Conservation (phyloP, 2,797 vertebrate species). For the Protosalanx chinensis region DNA sequence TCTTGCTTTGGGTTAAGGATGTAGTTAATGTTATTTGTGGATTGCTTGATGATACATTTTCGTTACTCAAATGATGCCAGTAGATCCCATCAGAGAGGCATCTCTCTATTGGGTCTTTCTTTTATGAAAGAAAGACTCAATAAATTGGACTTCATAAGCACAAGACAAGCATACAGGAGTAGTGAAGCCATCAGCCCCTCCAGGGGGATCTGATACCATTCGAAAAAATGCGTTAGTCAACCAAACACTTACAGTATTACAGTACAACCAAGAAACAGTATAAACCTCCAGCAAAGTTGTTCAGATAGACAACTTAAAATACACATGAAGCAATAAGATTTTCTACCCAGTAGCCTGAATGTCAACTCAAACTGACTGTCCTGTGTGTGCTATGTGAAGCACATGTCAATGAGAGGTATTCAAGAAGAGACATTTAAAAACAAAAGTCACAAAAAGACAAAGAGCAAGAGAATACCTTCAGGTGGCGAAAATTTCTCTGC, state of each 20-base stretch:
- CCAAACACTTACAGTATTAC: not conserved
- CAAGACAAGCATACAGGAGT: not conserved
- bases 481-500: slow-evolving; percentile 49
- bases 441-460: slow-evolving; percentile 29
- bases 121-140: not conserved
- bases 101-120: not conserved
- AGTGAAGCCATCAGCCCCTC: not conserved
- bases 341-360: not conserved
- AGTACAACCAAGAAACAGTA: slow-evolving; percentile 42
- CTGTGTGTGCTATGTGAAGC: not conserved
- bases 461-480: slow-evolving; percentile 76
- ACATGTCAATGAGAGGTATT: slow-evolving; percentile 7
- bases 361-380: not conserved
- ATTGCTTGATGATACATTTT: not conserved
- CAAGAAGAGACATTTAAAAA: slow-evolving; percentile 14
- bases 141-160: too few species aligned
- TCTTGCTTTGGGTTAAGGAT: not conserved
- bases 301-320: slow-evolving; percentile 4
- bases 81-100: not conserved
- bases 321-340: not conserved
- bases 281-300: slow-evolving; percentile 21
- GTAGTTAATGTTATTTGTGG: not conserved
- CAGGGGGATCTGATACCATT: not conserved
- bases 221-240: not conserved
- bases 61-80: not conserved